A percentile compares a stretch with the other conserved stretches of the same genome.
These are phyloP conservation scores for Chrysodeixis includens DNA, from an alignment of 2,888 invertebrate species.

Conservation along the genomic window DNA sequence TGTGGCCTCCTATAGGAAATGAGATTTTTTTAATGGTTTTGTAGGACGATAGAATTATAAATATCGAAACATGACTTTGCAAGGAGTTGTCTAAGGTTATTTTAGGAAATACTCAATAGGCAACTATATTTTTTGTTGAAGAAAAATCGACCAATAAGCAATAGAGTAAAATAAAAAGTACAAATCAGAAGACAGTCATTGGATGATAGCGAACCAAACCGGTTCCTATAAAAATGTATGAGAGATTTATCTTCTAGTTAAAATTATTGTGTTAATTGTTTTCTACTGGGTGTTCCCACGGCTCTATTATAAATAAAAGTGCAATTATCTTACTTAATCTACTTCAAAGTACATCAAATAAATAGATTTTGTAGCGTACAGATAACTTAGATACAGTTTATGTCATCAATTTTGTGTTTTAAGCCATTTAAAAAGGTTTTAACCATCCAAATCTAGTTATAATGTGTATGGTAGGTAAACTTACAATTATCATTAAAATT, in stretches of 20 bases:
- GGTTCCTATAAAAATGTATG: background rate
- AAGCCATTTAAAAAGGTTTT: too few species aligned
- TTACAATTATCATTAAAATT: background rate
- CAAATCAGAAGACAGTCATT: background rate
- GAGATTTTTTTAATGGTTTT: background rate
- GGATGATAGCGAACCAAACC: background rate
- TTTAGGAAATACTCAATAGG: background rate
- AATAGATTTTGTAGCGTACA: too few species aligned
- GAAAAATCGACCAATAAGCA: background rate
- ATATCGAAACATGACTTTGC: too few species aligned
- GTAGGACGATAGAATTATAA: too few species aligned
- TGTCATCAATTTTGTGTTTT: too few species aligned
- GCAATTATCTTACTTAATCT: background rate
- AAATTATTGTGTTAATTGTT: slow-evolving; percentile 7
- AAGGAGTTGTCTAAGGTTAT: too few species aligned
- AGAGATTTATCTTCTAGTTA: background rate
- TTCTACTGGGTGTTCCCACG: background rate
- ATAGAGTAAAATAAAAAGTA: background rate
- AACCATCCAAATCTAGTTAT: too few species aligned
- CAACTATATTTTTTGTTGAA: background rate
- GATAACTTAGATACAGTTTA: too few species aligned
- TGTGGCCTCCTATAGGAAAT: slow-evolving; percentile 3
- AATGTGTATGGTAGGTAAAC: too few species aligned
- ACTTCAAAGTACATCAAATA: background rate
- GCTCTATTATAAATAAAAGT: background rate